Percentiles rank a stretch among this genome's conserved stretches.
Evolutionary conservation across 2,113 vertebrate genomes (phyloP).

Genomic region (Peromyscus maniculatus): DNA sequence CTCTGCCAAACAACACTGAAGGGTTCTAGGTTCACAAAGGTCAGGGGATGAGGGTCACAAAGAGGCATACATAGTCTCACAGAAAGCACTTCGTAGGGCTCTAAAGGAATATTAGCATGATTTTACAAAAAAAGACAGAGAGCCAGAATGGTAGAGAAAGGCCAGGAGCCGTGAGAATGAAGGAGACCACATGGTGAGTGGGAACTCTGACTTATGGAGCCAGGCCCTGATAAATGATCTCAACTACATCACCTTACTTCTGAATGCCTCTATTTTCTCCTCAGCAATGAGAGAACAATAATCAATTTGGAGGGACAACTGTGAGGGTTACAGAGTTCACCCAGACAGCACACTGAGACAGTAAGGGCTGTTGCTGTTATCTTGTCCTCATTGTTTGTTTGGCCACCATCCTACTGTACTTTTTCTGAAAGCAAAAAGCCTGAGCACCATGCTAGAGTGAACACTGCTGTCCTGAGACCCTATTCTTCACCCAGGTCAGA

Average conservation of each 20-base stretch:
- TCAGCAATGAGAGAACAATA: not conserved
- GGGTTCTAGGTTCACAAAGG: not conserved
- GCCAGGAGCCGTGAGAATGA: not conserved
- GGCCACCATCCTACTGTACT: not conserved
- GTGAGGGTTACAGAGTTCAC: not conserved
- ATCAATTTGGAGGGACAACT: not conserved
- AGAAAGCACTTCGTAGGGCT: not conserved
- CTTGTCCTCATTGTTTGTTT: not conserved
- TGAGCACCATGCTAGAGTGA: not conserved
- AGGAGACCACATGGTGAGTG: fast-evolving
- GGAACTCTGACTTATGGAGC: not conserved
- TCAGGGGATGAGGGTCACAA: not conserved
- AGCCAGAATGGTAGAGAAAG: not conserved
- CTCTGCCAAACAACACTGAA: not conserved
- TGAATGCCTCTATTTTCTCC: not conserved
- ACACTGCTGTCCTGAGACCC: not conserved
- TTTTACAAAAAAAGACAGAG: not conserved
- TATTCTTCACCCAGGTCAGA: slow-evolving; percentile 11
- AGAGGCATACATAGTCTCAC: not conserved
- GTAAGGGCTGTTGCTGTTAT: not conserved
- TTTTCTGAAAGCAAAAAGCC: slow-evolving; percentile 29
- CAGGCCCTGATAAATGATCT: not conserved
- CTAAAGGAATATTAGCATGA: not conserved
- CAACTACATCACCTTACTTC: not conserved
- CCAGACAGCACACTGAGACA: not conserved